These are phyloP conservation scores for Pristionchus arcanus DNA, from an alignment of 2,888 invertebrate species.

Conservation along the genomic window DNA sequence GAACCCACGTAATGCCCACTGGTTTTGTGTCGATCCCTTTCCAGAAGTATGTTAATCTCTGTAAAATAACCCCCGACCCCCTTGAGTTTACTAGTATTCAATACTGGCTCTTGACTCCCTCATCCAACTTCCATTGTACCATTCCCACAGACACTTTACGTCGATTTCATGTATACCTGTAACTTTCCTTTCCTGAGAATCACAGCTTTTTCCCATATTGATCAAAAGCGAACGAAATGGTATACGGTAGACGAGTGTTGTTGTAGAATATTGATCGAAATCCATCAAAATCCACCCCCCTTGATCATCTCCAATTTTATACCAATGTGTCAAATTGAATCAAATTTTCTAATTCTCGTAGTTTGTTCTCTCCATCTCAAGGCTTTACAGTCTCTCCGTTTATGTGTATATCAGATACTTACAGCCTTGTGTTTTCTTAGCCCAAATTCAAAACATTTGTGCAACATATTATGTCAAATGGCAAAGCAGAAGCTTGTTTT, in stretches of 20 bases:
- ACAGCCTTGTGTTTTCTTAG: conserved; percentile 23
- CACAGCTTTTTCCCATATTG: background rate
- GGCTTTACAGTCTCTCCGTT: conserved; percentile 1
- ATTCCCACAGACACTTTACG: background rate
- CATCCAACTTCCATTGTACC: background rate
- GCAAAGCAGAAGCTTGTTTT: conserved; percentile 15
- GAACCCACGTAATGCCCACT: background rate
- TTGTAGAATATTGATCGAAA: background rate
- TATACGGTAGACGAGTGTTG: conserved; percentile 18
- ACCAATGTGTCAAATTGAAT: background rate
- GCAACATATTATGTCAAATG: background rate
- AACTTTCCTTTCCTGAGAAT: background rate
- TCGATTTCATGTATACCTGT: background rate
- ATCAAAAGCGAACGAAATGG: conserved; percentile 19
- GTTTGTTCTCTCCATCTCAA: conserved; percentile 6
- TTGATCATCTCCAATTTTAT: background rate
- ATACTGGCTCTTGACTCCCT: background rate
- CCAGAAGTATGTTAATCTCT: background rate
- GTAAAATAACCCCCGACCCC: background rate
- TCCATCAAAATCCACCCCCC: background rate
- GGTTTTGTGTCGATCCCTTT: background rate
- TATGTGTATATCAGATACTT: conserved; percentile 34
- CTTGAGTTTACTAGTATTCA: no score
- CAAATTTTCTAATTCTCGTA: background rate
- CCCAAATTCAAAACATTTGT: background rate